phyloP scores from a whole-genome alignment of 1,140 invertebrate genomes.

The Aporrectodea caliginosa region DNA sequence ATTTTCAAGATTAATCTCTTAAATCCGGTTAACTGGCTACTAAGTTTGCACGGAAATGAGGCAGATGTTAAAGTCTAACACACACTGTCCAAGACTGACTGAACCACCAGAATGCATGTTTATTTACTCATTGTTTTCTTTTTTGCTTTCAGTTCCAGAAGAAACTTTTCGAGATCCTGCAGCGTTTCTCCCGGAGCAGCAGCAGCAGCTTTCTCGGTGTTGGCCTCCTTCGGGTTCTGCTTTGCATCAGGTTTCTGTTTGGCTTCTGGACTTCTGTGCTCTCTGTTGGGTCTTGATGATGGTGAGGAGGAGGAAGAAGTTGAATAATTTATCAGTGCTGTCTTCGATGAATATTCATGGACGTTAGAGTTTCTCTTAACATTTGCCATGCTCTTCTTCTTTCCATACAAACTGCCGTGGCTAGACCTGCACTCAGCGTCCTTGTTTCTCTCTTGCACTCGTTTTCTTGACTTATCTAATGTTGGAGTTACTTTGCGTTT shows the following conservation, averaged over 20 bases:
- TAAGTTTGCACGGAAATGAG: no score
- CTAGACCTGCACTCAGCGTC: background rate
- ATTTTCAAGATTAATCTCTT: no score
- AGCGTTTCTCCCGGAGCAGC: background rate
- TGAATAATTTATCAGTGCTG: background rate
- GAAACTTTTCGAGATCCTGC: conserved; percentile 14
- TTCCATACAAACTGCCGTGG: background rate
- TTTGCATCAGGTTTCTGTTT: background rate
- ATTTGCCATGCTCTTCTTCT: background rate
- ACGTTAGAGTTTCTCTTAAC: background rate
- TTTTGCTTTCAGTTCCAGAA: conserved; percentile 12
- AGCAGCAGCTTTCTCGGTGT: background rate
- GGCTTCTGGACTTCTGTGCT: background rate
- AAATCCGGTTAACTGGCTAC: no score
- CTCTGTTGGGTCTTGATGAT: background rate
- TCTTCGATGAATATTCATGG: background rate
- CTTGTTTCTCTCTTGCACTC: background rate
- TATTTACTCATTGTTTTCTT: no score
- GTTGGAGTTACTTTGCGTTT: background rate
- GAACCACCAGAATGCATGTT: no score
- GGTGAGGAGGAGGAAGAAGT: no score
- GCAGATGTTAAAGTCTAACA: no score
- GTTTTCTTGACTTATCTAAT: background rate
- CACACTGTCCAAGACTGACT: no score
- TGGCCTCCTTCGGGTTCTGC: background rate